Conservation (phyloP, 2,797 vertebrate species). For the Pampus argenteus region DNA sequence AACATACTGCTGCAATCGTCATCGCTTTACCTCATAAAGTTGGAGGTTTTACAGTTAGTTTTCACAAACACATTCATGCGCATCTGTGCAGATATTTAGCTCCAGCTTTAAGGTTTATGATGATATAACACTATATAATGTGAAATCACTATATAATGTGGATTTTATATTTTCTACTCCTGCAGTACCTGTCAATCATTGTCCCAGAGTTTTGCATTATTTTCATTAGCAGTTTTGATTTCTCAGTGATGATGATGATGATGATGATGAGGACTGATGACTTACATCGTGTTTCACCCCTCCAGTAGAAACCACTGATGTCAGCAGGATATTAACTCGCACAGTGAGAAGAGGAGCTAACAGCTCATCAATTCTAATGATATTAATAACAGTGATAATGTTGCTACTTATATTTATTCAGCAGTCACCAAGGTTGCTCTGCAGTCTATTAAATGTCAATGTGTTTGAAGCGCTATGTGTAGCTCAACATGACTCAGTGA, state of each 20-base stretch:
- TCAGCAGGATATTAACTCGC: constrained; percentile 21
- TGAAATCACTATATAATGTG: no score
- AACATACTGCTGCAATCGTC: constrained; percentile 32
- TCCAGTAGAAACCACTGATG: background rate
- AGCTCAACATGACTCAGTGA: background rate
- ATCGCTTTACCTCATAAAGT: constrained; percentile 27
- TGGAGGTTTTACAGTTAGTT: constrained; percentile 34
- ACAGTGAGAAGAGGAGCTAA: background rate
- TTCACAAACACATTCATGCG: constrained; percentile 14
- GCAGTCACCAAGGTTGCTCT: background rate
- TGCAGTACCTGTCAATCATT: background rate
- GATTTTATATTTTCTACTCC: background rate
- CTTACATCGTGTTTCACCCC: constrained; percentile 17
- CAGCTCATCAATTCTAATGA: background rate
- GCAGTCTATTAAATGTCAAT: background rate
- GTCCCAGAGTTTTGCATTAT: background rate
- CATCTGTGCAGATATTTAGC: constrained; percentile 20
- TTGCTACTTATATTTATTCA: background rate
- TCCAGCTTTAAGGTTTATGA: background rate
- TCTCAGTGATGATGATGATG: background rate
- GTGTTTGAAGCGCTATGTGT: background rate
- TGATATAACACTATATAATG: no score
- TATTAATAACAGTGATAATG: constrained; percentile 2
- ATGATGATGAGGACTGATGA: constrained; percentile 10
- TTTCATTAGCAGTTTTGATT: background rate